Evolutionary conservation across 2,888 invertebrate species (phyloP), one percentile per base, ranked within the genome.

Genomic region (Rhagophthalmus giganteus): DNA sequence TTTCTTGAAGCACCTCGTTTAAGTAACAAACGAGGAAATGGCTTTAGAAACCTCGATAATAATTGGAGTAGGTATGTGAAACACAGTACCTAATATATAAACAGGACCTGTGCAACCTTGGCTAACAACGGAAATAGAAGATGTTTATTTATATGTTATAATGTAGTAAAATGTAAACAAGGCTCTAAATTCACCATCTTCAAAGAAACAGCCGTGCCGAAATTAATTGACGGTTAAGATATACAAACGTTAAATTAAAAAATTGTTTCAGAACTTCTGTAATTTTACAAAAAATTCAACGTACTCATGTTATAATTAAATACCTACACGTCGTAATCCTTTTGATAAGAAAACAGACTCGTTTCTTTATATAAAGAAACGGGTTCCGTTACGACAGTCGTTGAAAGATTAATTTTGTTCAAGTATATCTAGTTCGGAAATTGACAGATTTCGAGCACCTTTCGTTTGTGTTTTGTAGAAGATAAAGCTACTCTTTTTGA

Each of bases 401-500:
- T n/a, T n/a, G n/a, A n/a, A n/a, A n/a, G n/a, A n/a, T n/a, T n/a
- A n/a, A n/a, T n/a, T n/a, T n/a, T n/a, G n/a, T n/a, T n/a, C n/a
- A n/a, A n/a, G n/a, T n/a, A n/a, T n/a, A n/a, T n/a, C n/a, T n/a
- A 20, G 20, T 35, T 47, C 39, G 47, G 25, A 47, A 47, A 47
- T 33, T 39, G 47, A 47, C 47, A 28, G 47, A 39, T 47, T 47
- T 47, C 39, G 34, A 39, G 38, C 33, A 47, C 47, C 47, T 39
- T 33, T 47, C 33, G 39, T 47, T 20, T 20, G 7, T 20, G 20
- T 20, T 20, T 20, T 20, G 20, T 20, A 5, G 20, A 20, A 20
- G 20, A 20, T 20, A 5, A 20, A 20, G 20, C 20, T 20, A 3
- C 7, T 34, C 37, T 26, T 49, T 34, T 44, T 44, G 39, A 39